Percentiles rank a stretch among this genome's conserved stretches.
These are phyloP conservation scores for Psilopogon haemacephalus DNA, from an alignment of 2,113 vertebrate genomes.

Conservation along the genomic window DNA sequence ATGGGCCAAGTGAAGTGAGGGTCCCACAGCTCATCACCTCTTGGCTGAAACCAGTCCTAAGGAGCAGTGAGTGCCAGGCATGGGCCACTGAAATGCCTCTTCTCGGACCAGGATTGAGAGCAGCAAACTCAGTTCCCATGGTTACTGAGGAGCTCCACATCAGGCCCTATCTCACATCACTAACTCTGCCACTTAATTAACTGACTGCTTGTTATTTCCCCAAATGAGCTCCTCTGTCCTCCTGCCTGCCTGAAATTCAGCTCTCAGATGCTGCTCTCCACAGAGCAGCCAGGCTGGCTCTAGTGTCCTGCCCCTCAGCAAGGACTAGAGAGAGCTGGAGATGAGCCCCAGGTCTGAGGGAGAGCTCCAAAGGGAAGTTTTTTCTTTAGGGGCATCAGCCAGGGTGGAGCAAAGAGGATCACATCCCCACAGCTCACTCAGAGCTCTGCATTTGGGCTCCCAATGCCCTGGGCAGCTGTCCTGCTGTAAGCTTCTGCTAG, in stretches of 20 bases:
- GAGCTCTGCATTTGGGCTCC: background rate
- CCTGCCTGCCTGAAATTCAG: background rate
- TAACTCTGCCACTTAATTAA: conserved; percentile 68
- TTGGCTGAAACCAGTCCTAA: background rate
- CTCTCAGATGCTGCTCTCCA: background rate
- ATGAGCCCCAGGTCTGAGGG: background rate
- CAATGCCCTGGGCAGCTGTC: background rate
- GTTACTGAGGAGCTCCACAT: background rate
- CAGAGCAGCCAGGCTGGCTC: background rate
- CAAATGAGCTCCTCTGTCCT: conserved; percentile 36
- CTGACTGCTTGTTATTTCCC: conserved; percentile 56
- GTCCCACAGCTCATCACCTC: background rate
- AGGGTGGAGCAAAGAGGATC: background rate
- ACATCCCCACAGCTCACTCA: background rate
- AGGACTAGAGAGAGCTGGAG: background rate
- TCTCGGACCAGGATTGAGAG: conserved; percentile 19
- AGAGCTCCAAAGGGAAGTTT: background rate
- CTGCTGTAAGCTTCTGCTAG: background rate
- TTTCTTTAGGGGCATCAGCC: background rate
- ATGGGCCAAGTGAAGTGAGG: background rate
- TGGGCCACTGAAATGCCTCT: conserved; percentile 17
- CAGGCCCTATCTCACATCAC: conserved; percentile 52
- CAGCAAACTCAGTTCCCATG: conserved; percentile 18
- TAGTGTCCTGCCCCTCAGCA: background rate
- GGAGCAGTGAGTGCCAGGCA: background rate